Conservation (phyloP, 1,140 invertebrate species). For the Alviniconcha marisindica region DNA sequence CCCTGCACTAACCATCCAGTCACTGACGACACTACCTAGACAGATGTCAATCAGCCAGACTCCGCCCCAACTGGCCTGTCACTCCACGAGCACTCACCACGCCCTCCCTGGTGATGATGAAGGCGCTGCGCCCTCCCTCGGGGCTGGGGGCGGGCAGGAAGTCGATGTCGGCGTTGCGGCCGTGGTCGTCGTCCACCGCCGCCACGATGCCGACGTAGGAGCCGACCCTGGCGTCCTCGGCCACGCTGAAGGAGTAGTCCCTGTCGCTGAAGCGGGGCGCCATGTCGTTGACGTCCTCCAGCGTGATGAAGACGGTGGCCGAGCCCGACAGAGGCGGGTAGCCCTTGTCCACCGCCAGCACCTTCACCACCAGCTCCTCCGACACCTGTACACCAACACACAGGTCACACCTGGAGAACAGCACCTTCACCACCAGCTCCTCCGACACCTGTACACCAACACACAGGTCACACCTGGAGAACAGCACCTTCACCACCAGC, state of each 20-base stretch:
- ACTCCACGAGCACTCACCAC: slow-evolving; percentile 79
- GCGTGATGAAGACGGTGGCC: slow-evolving; percentile 83
- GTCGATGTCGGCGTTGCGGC: slow-evolving; percentile 75
- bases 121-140: slow-evolving; percentile 73
- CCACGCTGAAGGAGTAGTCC: slow-evolving; percentile 46
- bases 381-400: slow-evolving; percentile 3
- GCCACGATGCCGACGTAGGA: slow-evolving; percentile 46
- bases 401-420: too few species aligned
- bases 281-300: slow-evolving; percentile 95
- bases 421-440: slow-evolving; percentile 44
- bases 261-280: slow-evolving; percentile 83
- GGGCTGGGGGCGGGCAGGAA: slow-evolving; percentile 72
- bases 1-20: too few species aligned
- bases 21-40: too few species aligned
- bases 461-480: too few species aligned
- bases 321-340: slow-evolving; percentile 48
- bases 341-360: slow-evolving; percentile 50
- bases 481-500: slow-evolving; percentile 46
- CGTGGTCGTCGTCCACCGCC: slow-evolving; percentile 86
- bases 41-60: too few species aligned
- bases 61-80: too few species aligned
- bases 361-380: slow-evolving; percentile 43
- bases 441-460: slow-evolving; percentile 15
- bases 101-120: slow-evolving; percentile 87
- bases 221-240: slow-evolving; percentile 46